Conservation (phyloP, 2,113 vertebrate species). For the Peromyscus californicus region DNA sequence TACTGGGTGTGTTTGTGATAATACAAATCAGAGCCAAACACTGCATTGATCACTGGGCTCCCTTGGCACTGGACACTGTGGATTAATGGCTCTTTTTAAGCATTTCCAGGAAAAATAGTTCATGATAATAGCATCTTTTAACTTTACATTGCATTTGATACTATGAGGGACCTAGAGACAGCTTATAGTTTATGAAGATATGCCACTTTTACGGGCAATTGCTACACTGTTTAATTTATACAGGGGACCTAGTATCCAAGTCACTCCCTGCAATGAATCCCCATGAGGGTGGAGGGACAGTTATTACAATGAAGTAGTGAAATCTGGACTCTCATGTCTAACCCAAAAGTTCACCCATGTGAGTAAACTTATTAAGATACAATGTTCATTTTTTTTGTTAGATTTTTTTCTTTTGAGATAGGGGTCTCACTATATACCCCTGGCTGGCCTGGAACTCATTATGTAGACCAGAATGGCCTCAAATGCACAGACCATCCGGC, state of each 20-base stretch:
- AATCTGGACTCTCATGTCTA: background rate
- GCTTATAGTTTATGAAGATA: background rate
- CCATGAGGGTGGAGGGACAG: background rate
- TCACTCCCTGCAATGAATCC: background rate
- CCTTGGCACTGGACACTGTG: background rate
- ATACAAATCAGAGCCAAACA: background rate
- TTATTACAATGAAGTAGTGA: background rate
- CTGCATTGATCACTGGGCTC: background rate
- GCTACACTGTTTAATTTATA: background rate
- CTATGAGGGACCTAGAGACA: background rate
- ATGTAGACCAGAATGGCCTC: background rate
- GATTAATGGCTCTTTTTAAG: background rate
- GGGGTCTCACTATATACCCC: background rate
- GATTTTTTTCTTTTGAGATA: background rate
- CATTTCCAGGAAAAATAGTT: background rate
- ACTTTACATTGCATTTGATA: background rate
- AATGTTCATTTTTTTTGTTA: background rate
- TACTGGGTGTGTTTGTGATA: background rate
- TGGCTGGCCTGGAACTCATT: background rate
- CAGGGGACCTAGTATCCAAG: background rate
- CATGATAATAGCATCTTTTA: background rate
- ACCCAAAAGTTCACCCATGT: background rate
- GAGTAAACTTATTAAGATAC: background rate
- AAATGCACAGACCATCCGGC: background rate
- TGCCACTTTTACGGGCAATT: background rate